These are phyloP conservation scores for Chloroceryle inda DNA, from an alignment of 2,797 vertebrate genomes.

Conservation along the genomic window DNA sequence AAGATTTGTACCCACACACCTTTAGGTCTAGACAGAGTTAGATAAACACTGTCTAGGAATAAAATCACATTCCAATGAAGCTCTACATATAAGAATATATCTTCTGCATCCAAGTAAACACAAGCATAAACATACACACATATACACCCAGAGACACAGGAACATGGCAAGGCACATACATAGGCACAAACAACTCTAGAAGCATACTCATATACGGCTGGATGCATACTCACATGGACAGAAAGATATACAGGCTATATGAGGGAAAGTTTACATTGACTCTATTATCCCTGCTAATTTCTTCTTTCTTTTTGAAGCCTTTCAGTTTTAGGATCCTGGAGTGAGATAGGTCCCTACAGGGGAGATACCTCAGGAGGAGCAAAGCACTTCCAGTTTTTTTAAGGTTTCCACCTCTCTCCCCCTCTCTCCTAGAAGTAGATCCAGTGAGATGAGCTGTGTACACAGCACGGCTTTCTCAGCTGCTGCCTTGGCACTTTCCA, in stretches of 20 bases:
- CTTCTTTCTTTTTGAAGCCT: constrained; percentile 2
- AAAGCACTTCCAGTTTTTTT: background rate
- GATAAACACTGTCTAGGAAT: constrained; percentile 4
- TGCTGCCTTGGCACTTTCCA: background rate
- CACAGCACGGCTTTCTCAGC: background rate
- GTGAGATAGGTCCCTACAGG: background rate
- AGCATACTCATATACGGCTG: background rate
- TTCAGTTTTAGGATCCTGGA: background rate
- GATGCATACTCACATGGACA: constrained; percentile 46
- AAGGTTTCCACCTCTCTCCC: background rate
- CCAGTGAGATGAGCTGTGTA: background rate
- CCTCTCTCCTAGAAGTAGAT: background rate
- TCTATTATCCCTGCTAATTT: background rate
- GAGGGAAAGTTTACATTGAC: background rate
- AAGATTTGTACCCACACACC: background rate
- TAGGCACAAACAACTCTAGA: background rate
- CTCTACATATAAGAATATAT: background rate
- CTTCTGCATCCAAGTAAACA: background rate
- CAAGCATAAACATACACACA: background rate
- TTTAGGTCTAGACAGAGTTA: background rate
- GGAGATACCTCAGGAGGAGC: background rate
- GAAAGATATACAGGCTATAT: background rate
- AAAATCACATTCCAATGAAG: background rate
- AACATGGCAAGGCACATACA: background rate
- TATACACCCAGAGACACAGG: background rate